Percentiles rank a stretch among this genome's conserved stretches.
These are phyloP conservation scores for Corythornis cristatus DNA, from an alignment of 2,113 vertebrate genomes.

Conservation along the genomic window DNA sequence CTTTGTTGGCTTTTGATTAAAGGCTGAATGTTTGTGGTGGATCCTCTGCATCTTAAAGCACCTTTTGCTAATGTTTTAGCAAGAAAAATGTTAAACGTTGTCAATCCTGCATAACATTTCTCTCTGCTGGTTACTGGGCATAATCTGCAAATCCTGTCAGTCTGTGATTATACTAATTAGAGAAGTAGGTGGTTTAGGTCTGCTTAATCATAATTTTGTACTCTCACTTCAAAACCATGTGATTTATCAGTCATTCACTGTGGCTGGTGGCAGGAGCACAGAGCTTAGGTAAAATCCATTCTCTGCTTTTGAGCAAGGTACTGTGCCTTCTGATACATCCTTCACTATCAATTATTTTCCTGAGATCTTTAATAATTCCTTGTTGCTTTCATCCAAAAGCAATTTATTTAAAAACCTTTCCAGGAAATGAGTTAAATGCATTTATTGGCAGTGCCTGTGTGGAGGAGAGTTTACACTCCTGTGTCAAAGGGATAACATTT, in stretches of 20 bases:
- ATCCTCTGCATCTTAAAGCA: neutral
- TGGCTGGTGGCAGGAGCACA: neutral
- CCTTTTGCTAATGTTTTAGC: neutral
- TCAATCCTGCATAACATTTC: neutral
- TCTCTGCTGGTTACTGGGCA: neutral
- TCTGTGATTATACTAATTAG: neutral
- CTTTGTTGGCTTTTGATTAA: neutral
- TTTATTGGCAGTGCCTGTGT: neutral
- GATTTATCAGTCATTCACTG: neutral
- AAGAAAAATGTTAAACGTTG: neutral
- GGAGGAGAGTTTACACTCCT: neutral
- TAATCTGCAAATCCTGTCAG: slow-evolving; percentile 16
- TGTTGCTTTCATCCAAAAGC: neutral
- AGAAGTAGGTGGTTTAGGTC: slow-evolving; percentile 8
- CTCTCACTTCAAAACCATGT: neutral
- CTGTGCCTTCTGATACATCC: neutral
- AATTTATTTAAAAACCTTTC: neutral
- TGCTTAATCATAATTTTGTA: neutral
- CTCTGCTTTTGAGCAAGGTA: neutral
- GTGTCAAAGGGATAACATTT: neutral
- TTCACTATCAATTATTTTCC: neutral
- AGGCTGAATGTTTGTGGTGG: neutral
- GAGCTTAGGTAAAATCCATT: neutral
- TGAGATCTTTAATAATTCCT: neutral
- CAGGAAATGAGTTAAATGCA: neutral